Evolutionary conservation across 1,140 invertebrate genomes (phyloP).

Genomic region (Wiebesia pumilae): DNA sequence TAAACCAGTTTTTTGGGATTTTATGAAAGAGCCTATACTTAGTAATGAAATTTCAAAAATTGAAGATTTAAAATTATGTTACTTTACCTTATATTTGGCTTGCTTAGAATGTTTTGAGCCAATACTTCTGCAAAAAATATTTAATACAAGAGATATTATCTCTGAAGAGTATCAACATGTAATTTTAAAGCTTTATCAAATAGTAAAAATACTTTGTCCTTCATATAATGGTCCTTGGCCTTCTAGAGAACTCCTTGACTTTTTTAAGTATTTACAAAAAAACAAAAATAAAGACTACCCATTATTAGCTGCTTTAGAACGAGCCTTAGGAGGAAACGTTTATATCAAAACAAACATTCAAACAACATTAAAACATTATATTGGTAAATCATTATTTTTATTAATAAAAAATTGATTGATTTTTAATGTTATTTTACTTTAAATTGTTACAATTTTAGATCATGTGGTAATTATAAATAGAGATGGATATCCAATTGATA

Average conservation of each 20-base stretch:
- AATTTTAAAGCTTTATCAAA: conserved; percentile 76
- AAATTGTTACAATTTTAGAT: conserved; percentile 69
- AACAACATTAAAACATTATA: conserved; percentile 71
- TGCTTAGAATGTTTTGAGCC: conserved; percentile 76
- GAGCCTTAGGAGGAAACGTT: conserved; percentile 70
- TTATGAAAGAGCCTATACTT: conserved; percentile 69
- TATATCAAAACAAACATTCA: conserved; percentile 72
- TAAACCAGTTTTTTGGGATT: conserved; percentile 76
- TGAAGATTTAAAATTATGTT: conserved; percentile 65
- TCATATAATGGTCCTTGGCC: conserved; percentile 70
- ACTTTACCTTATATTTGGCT: conserved; percentile 74
- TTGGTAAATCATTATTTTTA: conserved; percentile 69
- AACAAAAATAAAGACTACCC: conserved; percentile 60
- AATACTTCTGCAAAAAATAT: conserved; percentile 73
- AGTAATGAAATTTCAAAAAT: conserved; percentile 65
- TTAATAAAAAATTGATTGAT: background rate
- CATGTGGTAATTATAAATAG: conserved; percentile 69
- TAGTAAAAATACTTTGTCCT: conserved; percentile 75
- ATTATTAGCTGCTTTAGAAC: conserved; percentile 67
- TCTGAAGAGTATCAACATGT: conserved; percentile 34
- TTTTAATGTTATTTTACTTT: background rate
- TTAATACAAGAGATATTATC: conserved; percentile 61
- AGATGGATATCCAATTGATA: conserved; percentile 73
- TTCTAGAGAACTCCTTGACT: conserved; percentile 58
- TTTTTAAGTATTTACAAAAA: conserved; percentile 22